Conservation (phyloP, 2,888 invertebrate genomes). For the Trichogramma evanescens region DNA sequence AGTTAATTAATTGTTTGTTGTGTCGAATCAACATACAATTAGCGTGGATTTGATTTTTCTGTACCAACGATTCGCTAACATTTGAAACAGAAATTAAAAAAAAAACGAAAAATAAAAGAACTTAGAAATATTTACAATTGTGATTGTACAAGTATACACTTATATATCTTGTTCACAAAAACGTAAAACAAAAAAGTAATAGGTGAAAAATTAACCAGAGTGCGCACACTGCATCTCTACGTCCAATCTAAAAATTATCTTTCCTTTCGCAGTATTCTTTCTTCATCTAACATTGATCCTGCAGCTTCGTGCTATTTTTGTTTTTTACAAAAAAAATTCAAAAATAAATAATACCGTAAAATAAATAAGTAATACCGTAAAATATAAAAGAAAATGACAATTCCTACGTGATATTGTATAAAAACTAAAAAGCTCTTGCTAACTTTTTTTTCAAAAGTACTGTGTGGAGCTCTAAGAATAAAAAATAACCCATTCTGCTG, state of each 20-base stretch:
- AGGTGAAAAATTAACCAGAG: slow-evolving; percentile 18
- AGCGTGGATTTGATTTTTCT: background rate
- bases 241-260: slow-evolving; percentile 30
- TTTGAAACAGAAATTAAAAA: slow-evolving; percentile 8
- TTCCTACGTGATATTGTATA: background rate
- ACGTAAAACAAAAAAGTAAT: too few relatives aligned
- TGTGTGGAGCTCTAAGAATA: too few relatives aligned
- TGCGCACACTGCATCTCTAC: slow-evolving; percentile 41
- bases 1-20: too few relatives aligned
- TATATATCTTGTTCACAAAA: too few relatives aligned
- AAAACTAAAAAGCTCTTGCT: background rate
- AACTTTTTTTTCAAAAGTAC: too few relatives aligned
- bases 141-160: too few relatives aligned
- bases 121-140: slow-evolving; percentile 1
- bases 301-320: slow-evolving; percentile 38
- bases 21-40: slow-evolving; percentile 13
- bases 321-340: slow-evolving; percentile 8
- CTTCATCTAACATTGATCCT: slow-evolving; percentile 41
- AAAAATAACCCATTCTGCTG: too few relatives aligned
- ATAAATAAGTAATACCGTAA: slow-evolving; percentile 9
- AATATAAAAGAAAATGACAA: background rate
- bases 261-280: too few relatives aligned
- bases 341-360: slow-evolving; percentile 13
- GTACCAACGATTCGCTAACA: too few relatives aligned
- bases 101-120: slow-evolving; percentile 1